Conservation (phyloP, 2,888 invertebrate genomes). For the Artemia sinica region DNA sequence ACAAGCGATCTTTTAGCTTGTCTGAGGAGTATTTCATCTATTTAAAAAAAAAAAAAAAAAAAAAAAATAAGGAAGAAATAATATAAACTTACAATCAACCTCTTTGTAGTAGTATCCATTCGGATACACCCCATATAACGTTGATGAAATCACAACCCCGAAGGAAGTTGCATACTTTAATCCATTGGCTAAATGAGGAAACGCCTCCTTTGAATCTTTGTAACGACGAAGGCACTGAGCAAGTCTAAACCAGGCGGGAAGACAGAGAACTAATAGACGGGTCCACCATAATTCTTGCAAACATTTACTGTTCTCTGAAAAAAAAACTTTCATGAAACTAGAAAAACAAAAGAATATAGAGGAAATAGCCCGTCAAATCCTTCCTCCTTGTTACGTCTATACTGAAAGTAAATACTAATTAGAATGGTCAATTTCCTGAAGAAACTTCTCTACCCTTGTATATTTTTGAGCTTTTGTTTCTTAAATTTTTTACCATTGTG, state of each 20-base stretch:
- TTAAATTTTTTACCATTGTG: neutral
- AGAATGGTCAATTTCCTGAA: neutral
- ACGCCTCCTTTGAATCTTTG: constrained; percentile 75
- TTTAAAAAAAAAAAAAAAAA: too few relatives aligned
- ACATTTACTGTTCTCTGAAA: constrained; percentile 43
- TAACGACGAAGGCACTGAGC: constrained; percentile 91
- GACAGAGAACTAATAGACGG: constrained; percentile 51
- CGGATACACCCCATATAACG: constrained; percentile 44
- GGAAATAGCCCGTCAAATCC: too few relatives aligned
- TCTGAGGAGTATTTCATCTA: too few relatives aligned
- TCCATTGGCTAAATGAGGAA: constrained; percentile 92
- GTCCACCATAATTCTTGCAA: constrained; percentile 53
- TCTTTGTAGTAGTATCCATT: too few relatives aligned
- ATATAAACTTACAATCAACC: too few relatives aligned
- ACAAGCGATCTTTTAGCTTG: too few relatives aligned
- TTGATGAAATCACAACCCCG: constrained; percentile 71
- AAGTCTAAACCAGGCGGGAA: constrained; percentile 95
- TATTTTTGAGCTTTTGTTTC: neutral
- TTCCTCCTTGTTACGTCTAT: neutral
- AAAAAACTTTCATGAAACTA: constrained; percentile 15
- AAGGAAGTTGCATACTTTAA: constrained; percentile 96
- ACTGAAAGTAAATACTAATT: neutral
- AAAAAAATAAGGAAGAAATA: too few relatives aligned
- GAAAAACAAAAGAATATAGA: too few relatives aligned
- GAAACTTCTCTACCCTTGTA: neutral